phyloP scores from a whole-genome alignment of 2,113 vertebrate species.

The Clarias macrocephalus region DNA sequence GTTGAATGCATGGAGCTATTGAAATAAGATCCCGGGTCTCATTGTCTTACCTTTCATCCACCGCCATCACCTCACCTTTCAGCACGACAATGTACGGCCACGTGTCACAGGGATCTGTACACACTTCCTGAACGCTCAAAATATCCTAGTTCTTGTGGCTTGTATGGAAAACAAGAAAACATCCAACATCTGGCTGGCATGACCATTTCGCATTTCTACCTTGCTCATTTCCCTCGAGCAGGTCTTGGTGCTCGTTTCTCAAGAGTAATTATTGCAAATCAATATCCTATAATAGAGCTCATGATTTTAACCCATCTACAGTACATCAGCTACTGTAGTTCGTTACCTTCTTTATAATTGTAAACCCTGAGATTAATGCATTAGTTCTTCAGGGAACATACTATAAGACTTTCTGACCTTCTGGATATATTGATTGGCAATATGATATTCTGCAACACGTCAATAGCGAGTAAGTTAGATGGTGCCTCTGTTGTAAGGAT shows the following conservation, averaged over 20 bases:
- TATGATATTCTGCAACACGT: not conserved
- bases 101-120: slow-evolving; percentile 1
- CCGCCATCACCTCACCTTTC: not conserved
- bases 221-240: slow-evolving; percentile 9
- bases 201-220: slow-evolving; percentile 15
- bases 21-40: slow-evolving; percentile 8
- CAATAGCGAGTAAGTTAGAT: not conserved
- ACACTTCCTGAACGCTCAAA: not conserved
- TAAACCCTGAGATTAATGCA: not conserved
- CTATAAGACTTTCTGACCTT: too few relatives aligned
- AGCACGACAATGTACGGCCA: not conserved
- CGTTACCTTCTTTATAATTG: slow-evolving; percentile 14
- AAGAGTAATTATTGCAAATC: slow-evolving; percentile 45
- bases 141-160: not conserved
- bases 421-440: not conserved
- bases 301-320: slow-evolving; percentile 35
- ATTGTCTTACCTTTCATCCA: not conserved
- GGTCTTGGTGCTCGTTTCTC: slow-evolving; percentile 32
- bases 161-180: not conserved
- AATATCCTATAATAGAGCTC: slow-evolving; percentile 35
- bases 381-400: not conserved
- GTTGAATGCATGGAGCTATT: not conserved
- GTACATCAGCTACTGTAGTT: not conserved
- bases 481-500: not conserved
- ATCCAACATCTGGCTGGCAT: slow-evolving; percentile 5